phyloP scores from a whole-genome alignment of 1,140 invertebrate species.

The Lepidostoma basale region DNA sequence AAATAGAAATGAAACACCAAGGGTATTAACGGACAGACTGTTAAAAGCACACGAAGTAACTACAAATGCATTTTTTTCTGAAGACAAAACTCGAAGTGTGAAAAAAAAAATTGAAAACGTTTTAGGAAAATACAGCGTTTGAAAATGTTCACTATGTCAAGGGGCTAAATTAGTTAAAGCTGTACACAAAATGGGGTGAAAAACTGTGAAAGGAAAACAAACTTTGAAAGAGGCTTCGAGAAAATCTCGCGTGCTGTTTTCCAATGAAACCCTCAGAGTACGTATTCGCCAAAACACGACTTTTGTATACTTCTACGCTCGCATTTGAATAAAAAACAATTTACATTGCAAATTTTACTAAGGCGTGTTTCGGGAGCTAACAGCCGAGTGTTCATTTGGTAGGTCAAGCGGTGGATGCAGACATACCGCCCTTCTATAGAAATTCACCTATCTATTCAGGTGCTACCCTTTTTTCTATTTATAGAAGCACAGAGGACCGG shows the following conservation, averaged over 20 bases:
- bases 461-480: constrained; percentile 19
- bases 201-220: constrained; percentile 12
- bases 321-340: constrained; percentile 47
- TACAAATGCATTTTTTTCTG: no score
- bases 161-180: background rate
- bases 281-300: constrained; percentile 26
- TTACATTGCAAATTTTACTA: constrained; percentile 47
- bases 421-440: background rate
- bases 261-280: constrained; percentile 19
- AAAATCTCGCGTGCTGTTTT: constrained; percentile 29
- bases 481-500: background rate
- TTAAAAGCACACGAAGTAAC: no score
- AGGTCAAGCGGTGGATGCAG: constrained; percentile 10
- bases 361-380: constrained; percentile 33
- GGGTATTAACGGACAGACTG: no score
- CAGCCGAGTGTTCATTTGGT: constrained; percentile 33
- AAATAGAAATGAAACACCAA: no score
- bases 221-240: background rate
- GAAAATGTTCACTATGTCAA: constrained; percentile 6
- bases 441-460: constrained; percentile 15
- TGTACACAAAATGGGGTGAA: background rate
- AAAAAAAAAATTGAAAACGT: no score
- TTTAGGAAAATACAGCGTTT: no score
- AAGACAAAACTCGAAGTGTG: no score
- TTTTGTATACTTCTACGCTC: constrained; percentile 44